Evolutionary conservation across 2,888 invertebrate species (phyloP).

Genomic region (Epirrita christyi): DNA sequence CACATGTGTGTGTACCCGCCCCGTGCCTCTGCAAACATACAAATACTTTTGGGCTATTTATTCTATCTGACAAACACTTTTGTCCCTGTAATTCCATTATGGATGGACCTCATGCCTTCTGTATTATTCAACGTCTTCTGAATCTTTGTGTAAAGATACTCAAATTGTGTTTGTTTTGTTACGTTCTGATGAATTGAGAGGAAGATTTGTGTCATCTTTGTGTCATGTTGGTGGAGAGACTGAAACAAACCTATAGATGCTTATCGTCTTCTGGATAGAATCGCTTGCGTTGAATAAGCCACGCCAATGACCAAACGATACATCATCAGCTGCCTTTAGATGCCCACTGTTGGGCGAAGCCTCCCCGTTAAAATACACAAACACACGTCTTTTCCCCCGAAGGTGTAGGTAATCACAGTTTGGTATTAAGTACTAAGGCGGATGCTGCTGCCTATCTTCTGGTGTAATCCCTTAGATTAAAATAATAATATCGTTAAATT

Average conservation of each 20-base stretch:
- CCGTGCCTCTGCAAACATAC: constrained; percentile 35
- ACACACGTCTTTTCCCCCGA: too few relatives aligned
- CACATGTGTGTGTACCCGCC: constrained; percentile 33
- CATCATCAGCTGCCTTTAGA: too few relatives aligned
- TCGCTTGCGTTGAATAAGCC: too few relatives aligned
- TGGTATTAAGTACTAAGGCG: too few relatives aligned
- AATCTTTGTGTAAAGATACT: constrained; percentile 32
- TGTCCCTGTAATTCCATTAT: constrained; percentile 42
- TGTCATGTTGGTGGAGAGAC: too few relatives aligned
- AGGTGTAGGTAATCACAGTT: too few relatives aligned
- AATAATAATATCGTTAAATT: too few relatives aligned
- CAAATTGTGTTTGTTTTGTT: constrained; percentile 27
- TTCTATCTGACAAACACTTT: constrained; percentile 39
- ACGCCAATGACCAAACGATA: too few relatives aligned
- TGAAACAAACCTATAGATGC: background rate
- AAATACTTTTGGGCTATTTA: constrained; percentile 42
- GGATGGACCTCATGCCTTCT: constrained; percentile 39
- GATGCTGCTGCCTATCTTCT: too few relatives aligned
- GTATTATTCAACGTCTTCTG: constrained; percentile 40
- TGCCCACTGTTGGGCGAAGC: too few relatives aligned
- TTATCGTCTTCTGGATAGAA: background rate
- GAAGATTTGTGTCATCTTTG: constrained; percentile 2
- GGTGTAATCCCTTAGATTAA: too few relatives aligned
- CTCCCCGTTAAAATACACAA: too few relatives aligned
- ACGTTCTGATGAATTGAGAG: constrained; percentile 13